Evolutionary conservation across 2,888 invertebrate species (phyloP), one percentile per base, ranked within the genome.

Genomic region (Chrysomela aeneicollis): DNA sequence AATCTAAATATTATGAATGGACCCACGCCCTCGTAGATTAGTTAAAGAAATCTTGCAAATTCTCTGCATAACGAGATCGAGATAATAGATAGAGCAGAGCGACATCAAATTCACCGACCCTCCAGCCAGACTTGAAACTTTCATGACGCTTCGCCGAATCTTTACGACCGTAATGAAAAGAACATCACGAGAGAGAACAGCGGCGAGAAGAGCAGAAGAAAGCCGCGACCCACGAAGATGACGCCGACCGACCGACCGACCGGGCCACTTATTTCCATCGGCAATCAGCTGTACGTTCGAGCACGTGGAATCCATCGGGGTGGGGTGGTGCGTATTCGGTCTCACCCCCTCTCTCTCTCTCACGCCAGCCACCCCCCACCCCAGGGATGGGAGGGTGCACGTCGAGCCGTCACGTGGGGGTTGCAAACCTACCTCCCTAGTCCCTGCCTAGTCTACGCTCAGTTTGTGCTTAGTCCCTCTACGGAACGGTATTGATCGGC

Each of bases 311-410:
- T 2, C n/a, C 21, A 37, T 21, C 10, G 32, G n/a, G 15, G 37
- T 19, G 61, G 21, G 22, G 59, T 57, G 61, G 57, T 75, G 76
- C 77, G 82, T 78, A 80, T 78, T 76, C 61, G 62, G 68, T 59
- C 65, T 64, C 66, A 61, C 37, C 30, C 37, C 83, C n/a, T n/a
- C n/a, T n/a, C n/a, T n/a, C n/a, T n/a, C 66, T 64, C 64, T 62
- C 58, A 59, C 46, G 53, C 83, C 83, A 63, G 63, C 62, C 57
- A 52, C 67, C n/a, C n/a, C n/a, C 66, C 66, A 61, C 37, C 30
- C 37, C 83, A 82, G 85, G 82, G 79, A 80, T 80, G 83, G 85
- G 85, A 85, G 86, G 84, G 86, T 82, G 87, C 87, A 86, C 86
- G 87, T 86, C 85, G 85, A 83, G 84, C 83, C 83, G 80, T 84